Evolutionary conservation across 2,797 vertebrate species (phyloP), one percentile per base, ranked within the genome.

Genomic region (Myiotriccus ornatus): DNA sequence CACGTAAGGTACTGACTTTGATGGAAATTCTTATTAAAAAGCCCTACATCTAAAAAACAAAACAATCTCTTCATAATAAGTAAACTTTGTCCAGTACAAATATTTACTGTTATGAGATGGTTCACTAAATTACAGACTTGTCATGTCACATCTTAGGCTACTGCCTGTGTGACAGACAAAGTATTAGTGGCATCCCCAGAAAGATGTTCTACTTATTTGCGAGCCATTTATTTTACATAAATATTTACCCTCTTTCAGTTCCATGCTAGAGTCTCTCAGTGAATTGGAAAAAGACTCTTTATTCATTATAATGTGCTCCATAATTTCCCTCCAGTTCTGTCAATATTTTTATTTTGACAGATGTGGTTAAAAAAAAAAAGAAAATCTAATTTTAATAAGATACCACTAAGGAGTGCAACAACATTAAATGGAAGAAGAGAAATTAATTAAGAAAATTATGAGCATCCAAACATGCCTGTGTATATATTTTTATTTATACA

Each of bases 91-190:
- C 88, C 83, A 64, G 63, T 70, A 79, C 70, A 93, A 94, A 93
- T 95, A 93, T 92, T 97, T 94, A 83, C 76, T 75, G 32, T 53
- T 94, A 92, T 28, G 39, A 95, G 70, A 87, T n/a, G 68, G 50
- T 59, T 86, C 80, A 85, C 90, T 90, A 85, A 95, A 93, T 96
- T 94, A 93, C 74, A 85, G 75, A 55, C 59, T 83, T 89, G 90
- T 92, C 88, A 87, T 49, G 84, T 49, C 67, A 14, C 85, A 86
- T 92, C 87, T 90, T 75, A 79, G 56, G 37, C 70, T 94, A 22
- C 53, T 92, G 77, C 46, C 39, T 87, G 27, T 56, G 41, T 93
- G 93, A 96, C 60, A 79, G 73, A 53, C 76, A 84, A 44, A 84
- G 37, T 81, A 67, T 57, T 84, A 85, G 63, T 37, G 37, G 57